A percentile compares a stretch with the other conserved stretches of the same genome.
phyloP scores from a whole-genome alignment of 2,113 vertebrate species.

The Ictalurus furcatus region DNA sequence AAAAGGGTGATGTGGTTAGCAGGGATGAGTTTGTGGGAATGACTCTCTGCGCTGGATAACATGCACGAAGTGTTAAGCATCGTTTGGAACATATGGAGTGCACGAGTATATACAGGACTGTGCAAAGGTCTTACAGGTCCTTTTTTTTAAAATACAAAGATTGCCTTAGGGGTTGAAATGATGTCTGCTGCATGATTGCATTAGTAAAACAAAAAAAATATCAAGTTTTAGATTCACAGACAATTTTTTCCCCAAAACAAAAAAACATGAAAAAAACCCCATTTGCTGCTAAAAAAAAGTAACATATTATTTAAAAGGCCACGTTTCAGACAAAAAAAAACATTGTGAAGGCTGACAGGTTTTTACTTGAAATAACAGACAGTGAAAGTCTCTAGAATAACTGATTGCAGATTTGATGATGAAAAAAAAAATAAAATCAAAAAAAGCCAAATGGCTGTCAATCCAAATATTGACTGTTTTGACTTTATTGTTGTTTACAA shows the following conservation, averaged over 20 bases:
- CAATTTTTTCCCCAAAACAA: neutral
- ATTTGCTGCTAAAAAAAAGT: neutral
- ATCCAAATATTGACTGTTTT: neutral
- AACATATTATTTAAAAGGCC: neutral
- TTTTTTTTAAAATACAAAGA: neutral
- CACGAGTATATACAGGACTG: neutral
- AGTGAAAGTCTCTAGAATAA: neutral
- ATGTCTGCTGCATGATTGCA: neutral
- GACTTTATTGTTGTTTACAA: neutral
- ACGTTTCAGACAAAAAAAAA: neutral
- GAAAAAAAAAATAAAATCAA: neutral
- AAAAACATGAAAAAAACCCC: neutral
- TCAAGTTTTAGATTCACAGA: neutral
- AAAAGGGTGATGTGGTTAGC: slow-evolving; percentile 61
- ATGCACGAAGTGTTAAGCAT: slow-evolving; percentile 16
- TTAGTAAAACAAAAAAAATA: neutral
- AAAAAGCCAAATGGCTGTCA: neutral
- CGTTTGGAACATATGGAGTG: neutral
- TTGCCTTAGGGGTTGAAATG: neutral
- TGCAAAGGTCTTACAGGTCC: neutral
- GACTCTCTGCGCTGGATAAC: slow-evolving; percentile 31
- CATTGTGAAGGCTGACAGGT: too few species aligned
- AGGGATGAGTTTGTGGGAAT: slow-evolving; percentile 54
- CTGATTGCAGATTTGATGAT: neutral
- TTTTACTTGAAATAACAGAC: neutral